These are phyloP conservation scores for Phataginus tetradactyla DNA, from an alignment of 2,797 vertebrate genomes.

Conservation along the genomic window DNA sequence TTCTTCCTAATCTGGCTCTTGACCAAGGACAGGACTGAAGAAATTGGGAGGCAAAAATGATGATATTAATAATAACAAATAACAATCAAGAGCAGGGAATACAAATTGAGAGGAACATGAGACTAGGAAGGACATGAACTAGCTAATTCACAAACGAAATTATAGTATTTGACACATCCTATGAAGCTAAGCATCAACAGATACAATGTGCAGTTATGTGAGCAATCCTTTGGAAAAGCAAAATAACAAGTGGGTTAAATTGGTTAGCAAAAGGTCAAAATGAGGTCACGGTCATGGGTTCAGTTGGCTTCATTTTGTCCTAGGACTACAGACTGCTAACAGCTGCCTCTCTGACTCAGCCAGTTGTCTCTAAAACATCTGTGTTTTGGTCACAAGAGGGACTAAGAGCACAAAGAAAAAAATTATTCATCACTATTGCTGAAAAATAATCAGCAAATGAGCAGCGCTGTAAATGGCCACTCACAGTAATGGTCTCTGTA, in stretches of 20 bases:
- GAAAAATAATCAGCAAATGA: neutral
- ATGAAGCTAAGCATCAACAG: neutral
- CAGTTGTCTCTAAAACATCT: slow-evolving; percentile 60
- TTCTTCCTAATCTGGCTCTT: neutral
- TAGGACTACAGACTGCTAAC: slow-evolving; percentile 1
- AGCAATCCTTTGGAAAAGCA: slow-evolving; percentile 26
- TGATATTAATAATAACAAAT: neutral
- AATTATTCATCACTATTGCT: neutral
- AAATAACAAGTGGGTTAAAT: slow-evolving; percentile 23
- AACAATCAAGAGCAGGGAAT: neutral
- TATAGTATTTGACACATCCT: neutral
- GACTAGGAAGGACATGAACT: neutral
- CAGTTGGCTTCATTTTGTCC: neutral
- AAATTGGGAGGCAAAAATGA: neutral
- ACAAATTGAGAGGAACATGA: neutral
- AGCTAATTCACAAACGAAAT: neutral
- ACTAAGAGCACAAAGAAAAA: neutral
- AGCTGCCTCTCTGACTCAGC: slow-evolving; percentile 50
- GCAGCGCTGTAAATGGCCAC: neutral
- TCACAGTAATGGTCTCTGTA: neutral
- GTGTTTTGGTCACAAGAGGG: slow-evolving; percentile 7
- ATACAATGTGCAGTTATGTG: neutral
- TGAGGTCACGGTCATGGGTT: neutral
- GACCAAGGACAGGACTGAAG: neutral
- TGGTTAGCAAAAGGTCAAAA: slow-evolving; percentile 58